Evolutionary conservation across 2,797 vertebrate genomes (phyloP).

Genomic region (Spinibarbus caldwelli): DNA sequence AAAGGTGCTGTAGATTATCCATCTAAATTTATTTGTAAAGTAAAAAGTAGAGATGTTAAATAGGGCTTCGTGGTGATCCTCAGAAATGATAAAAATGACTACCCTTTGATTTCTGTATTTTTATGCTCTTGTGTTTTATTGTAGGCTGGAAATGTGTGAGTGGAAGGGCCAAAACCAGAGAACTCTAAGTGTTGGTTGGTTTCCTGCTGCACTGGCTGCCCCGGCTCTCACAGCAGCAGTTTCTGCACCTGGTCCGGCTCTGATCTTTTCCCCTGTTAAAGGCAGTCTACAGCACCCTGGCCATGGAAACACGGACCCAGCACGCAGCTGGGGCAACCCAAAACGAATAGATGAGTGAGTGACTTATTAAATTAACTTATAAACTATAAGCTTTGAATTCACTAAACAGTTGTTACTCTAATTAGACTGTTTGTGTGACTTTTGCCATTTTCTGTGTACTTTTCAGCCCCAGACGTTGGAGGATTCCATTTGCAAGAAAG

Average conservation of each 20-base stretch:
- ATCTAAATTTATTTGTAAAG: conserved; percentile 8
- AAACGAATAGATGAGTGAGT: conserved; percentile 76
- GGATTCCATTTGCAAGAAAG: conserved; percentile 56
- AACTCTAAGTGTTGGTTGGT: conserved; percentile 80
- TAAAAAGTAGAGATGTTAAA: not conserved
- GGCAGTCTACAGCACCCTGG: conserved; percentile 74
- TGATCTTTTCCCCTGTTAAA: conserved; percentile 76
- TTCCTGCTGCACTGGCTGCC: conserved; percentile 73
- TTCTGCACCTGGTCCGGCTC: not conserved
- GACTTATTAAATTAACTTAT: not conserved
- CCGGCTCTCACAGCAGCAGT: conserved; percentile 48
- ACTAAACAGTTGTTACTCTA: not conserved
- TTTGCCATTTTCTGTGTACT: conserved; percentile 4
- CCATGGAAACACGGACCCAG: conserved; percentile 73
- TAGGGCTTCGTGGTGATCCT: not conserved
- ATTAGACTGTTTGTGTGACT: conserved; percentile 4
- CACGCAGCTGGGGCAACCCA: conserved; percentile 71
- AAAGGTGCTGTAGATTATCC: not conserved
- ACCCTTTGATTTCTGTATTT: not conserved
- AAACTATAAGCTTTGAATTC: conserved; percentile 32
- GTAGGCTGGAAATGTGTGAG: conserved; percentile 80
- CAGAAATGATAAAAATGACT: not conserved
- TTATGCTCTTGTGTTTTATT: conserved; percentile 1
- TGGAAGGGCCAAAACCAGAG: conserved; percentile 90
- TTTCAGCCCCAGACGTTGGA: conserved; percentile 66